These are phyloP conservation scores for Strix occidentalis DNA, from an alignment of 2,797 vertebrate genomes.

Conservation along the genomic window DNA sequence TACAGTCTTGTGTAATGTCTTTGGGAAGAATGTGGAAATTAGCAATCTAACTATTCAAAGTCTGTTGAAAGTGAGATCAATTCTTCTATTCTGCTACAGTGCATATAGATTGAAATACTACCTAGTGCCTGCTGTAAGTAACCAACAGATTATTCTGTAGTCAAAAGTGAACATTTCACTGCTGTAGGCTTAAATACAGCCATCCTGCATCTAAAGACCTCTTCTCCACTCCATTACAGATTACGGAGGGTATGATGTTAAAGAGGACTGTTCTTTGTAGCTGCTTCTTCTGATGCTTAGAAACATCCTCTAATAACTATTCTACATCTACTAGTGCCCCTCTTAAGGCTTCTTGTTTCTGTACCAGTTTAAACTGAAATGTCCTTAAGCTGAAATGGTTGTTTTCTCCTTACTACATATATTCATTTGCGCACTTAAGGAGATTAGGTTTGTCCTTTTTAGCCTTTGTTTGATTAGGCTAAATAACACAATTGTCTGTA, in stretches of 20 bases:
- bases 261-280: background rate
- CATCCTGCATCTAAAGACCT: background rate
- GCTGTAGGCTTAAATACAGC: background rate
- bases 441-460: background rate
- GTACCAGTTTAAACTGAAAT: background rate
- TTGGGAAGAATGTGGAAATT: background rate
- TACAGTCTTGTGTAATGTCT: background rate
- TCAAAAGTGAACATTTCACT: background rate
- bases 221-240: background rate
- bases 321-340: background rate
- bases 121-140: background rate
- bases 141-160: background rate
- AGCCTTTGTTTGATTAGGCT: background rate
- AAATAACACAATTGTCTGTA: background rate
- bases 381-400: background rate
- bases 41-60: background rate
- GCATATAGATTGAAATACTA: background rate
- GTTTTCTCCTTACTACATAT: background rate
- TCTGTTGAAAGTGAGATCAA: background rate
- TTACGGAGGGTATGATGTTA: background rate
- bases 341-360: background rate
- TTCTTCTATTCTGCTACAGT: background rate
- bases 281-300: background rate
- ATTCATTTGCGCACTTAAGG: background rate
- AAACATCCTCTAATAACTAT: background rate